These are phyloP conservation scores for Dioctria linearis DNA, from an alignment of 2,888 invertebrate genomes.

Conservation along the genomic window DNA sequence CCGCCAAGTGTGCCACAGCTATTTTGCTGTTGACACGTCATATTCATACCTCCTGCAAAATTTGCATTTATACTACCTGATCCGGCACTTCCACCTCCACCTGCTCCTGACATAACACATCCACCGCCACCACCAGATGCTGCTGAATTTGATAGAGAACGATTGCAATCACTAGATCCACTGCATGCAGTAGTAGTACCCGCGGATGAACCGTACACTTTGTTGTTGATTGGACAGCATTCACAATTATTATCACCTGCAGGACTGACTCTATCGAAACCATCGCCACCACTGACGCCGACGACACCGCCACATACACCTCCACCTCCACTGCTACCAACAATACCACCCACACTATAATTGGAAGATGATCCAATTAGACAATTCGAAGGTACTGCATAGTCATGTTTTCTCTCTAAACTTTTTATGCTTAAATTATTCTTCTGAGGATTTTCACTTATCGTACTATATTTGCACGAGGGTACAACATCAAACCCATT, in stretches of 20 bases:
- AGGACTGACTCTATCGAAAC: constrained; percentile 5
- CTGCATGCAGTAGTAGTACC: constrained; percentile 40
- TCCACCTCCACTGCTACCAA: too few species aligned
- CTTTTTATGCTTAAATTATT: constrained; percentile 56
- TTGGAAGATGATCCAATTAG: constrained; percentile 55
- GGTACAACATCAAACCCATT: constrained; percentile 45
- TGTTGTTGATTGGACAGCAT: constrained; percentile 46
- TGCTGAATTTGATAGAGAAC: constrained; percentile 53
- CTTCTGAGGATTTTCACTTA: constrained; percentile 35
- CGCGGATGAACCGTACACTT: constrained; percentile 39
- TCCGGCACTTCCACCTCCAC: constrained; percentile 60
- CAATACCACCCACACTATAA: constrained; percentile 33
- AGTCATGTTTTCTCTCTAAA: constrained; percentile 68
- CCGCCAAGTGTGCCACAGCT: not conserved
- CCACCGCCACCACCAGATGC: constrained; percentile 39
- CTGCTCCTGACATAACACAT: constrained; percentile 61
- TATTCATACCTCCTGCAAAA: constrained; percentile 24
- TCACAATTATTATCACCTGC: constrained; percentile 51
- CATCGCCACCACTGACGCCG: too few species aligned
- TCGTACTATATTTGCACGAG: constrained; percentile 50
- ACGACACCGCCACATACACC: too few species aligned
- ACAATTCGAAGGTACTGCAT: constrained; percentile 68
- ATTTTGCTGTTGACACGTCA: constrained; percentile 23
- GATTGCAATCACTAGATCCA: constrained; percentile 54
- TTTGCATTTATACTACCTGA: constrained; percentile 36